Conservation (phyloP, 2,797 vertebrate genomes). For the Pseudocheirus occidentalis region DNA sequence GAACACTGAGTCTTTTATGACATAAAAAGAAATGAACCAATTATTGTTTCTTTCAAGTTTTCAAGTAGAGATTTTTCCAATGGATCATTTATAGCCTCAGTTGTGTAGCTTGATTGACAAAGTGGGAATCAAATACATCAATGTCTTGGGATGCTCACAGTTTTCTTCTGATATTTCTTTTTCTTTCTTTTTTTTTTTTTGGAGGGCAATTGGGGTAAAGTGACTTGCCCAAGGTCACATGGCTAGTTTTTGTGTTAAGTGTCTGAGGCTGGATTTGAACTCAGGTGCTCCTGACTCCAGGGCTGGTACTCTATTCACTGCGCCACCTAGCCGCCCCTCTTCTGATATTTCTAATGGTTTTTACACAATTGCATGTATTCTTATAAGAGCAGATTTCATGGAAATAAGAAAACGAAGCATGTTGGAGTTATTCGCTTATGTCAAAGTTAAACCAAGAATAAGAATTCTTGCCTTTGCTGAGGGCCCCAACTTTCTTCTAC, state of each 20-base stretch:
- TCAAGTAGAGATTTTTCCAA: background rate
- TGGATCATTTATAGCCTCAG: background rate
- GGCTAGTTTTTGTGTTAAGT: too few species aligned
- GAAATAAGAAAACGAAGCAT: background rate
- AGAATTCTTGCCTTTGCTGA: background rate
- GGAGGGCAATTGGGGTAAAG: too few species aligned
- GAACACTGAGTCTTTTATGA: background rate
- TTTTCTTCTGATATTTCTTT: background rate
- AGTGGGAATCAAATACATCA: background rate
- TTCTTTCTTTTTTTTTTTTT: too few species aligned
- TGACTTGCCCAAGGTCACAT: too few species aligned
- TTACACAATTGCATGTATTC: background rate
- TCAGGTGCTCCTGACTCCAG: too few species aligned
- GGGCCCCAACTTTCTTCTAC: background rate
- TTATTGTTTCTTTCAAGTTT: background rate
- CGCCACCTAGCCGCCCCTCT: too few species aligned
- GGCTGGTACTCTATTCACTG: too few species aligned
- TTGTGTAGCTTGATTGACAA: background rate
- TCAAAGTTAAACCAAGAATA: background rate
- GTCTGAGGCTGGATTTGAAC: too few species aligned
- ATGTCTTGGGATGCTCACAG: background rate
- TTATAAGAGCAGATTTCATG: background rate
- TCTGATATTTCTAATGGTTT: background rate
- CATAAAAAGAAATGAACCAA: background rate
- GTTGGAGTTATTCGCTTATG: background rate